These are phyloP conservation scores for Meliscaeva auricollis DNA, from an alignment of 2,888 invertebrate genomes.

Conservation along the genomic window DNA sequence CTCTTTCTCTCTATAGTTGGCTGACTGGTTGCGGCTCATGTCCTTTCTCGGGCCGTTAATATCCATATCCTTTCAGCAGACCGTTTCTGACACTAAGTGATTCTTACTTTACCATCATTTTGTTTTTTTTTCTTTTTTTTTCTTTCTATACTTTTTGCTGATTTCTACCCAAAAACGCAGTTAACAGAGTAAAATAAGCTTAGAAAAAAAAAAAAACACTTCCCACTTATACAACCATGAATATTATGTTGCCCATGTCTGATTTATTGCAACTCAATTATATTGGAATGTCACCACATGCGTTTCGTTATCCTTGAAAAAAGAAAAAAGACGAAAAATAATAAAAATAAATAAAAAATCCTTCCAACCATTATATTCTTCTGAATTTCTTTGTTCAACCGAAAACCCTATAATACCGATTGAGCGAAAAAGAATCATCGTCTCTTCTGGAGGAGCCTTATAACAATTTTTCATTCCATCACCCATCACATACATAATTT, in stretches of 20 bases:
- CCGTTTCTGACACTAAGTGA: conserved; percentile 69
- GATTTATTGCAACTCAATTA: conserved; percentile 76
- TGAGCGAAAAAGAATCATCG: too few species aligned
- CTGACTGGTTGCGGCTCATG: conserved; percentile 41
- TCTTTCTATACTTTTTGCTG: not conserved
- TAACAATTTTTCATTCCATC: conserved; percentile 45
- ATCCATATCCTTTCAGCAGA: conserved; percentile 60
- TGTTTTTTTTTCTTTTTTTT: conserved; percentile 10
- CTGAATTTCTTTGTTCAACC: conserved; percentile 27
- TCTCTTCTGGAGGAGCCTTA: conserved; percentile 1
- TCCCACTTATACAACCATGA: conserved; percentile 22
- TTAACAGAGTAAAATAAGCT: not conserved
- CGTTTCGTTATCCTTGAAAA: conserved; percentile 44
- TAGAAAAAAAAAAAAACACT: not conserved
- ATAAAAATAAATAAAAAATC: conserved; percentile 26
- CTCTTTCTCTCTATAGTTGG: not conserved
- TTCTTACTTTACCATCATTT: conserved; percentile 37
- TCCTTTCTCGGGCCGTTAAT: conserved; percentile 48
- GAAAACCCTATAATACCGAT: not conserved
- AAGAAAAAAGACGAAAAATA: conserved; percentile 40
- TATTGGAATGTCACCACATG: conserved; percentile 73
- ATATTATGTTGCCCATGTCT: conserved; percentile 45
- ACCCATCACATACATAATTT: conserved; percentile 45
- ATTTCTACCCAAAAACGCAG: conserved; percentile 15
- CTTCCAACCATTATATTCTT: conserved; percentile 69